Percentiles rank a stretch among this genome's conserved stretches.
Conservation (phyloP, 2,113 vertebrate species). For the Daboia siamensis region DNA sequence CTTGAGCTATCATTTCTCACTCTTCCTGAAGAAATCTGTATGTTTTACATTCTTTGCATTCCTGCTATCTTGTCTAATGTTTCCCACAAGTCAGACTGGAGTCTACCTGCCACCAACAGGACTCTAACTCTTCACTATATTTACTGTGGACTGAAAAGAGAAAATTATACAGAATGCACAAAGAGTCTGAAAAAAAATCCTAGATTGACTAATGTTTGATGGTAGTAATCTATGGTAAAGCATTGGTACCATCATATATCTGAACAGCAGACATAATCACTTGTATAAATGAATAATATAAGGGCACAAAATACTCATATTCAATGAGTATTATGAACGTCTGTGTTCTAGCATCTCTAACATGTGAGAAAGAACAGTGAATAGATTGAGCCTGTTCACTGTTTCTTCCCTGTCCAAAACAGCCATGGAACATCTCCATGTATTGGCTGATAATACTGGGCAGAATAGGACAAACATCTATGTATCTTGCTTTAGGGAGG, state of each 20-base stretch:
- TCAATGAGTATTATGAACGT: neutral
- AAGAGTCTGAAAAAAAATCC: neutral
- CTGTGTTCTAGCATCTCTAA: neutral
- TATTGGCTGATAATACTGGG: neutral
- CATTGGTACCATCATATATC: neutral
- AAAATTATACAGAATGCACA: neutral
- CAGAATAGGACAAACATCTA: neutral
- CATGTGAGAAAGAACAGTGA: too few relatives aligned
- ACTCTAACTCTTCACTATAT: neutral
- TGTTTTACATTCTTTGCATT: neutral
- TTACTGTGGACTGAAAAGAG: neutral
- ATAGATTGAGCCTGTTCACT: neutral
- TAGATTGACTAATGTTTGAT: neutral
- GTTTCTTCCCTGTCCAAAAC: neutral
- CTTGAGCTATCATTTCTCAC: neutral
- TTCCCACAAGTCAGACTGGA: neutral
- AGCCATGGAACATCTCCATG: neutral
- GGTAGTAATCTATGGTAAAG: neutral
- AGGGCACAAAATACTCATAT: neutral
- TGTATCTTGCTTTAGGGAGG: neutral
- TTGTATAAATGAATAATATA: neutral
- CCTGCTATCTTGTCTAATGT: neutral
- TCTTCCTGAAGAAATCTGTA: neutral
- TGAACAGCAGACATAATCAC: neutral
- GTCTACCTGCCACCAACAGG: neutral